phyloP scores from a whole-genome alignment of 1,140 invertebrate species.

The Diachasmimorpha longicaudata region DNA sequence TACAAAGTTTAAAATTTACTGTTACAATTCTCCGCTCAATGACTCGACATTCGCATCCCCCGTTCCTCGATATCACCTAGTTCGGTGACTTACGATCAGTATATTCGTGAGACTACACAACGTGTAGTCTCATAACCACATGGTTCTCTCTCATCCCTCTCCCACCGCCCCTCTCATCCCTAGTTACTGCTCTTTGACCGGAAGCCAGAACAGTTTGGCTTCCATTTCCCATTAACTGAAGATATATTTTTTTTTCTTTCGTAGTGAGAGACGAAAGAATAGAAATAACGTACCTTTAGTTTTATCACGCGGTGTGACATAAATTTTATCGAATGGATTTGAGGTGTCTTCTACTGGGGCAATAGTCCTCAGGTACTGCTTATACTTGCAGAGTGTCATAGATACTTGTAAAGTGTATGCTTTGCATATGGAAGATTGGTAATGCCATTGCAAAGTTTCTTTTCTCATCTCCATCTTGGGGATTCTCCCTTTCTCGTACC shows the following conservation, averaged over 20 bases:
- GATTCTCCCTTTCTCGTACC: not conserved
- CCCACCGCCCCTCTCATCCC: not conserved
- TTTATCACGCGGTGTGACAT: not conserved
- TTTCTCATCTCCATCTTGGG: not conserved
- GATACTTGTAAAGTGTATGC: conserved; percentile 32
- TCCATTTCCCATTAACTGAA: not conserved
- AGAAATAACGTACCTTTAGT: not conserved
- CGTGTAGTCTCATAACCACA: not conserved
- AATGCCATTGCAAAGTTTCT: conserved; percentile 25
- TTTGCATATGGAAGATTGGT: conserved; percentile 41
- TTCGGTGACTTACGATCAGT: conserved; percentile 16
- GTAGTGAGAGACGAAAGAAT: not conserved
- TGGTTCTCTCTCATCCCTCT: not conserved
- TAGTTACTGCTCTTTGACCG: not conserved
- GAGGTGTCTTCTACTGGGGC: not conserved
- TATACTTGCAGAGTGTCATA: conserved; percentile 30
- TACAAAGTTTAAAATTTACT: conserved; percentile 7
- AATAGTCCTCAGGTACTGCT: conserved; percentile 3
- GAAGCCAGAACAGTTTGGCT: conserved; percentile 8
- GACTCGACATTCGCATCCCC: not conserved
- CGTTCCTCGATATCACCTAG: conserved; percentile 8
- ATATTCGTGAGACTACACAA: not conserved
- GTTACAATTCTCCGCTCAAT: not conserved
- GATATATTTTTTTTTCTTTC: not conserved
- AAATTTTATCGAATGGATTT: not conserved